Conservation (phyloP, 2,797 vertebrate species). For the Erpetoichthys calabaricus region DNA sequence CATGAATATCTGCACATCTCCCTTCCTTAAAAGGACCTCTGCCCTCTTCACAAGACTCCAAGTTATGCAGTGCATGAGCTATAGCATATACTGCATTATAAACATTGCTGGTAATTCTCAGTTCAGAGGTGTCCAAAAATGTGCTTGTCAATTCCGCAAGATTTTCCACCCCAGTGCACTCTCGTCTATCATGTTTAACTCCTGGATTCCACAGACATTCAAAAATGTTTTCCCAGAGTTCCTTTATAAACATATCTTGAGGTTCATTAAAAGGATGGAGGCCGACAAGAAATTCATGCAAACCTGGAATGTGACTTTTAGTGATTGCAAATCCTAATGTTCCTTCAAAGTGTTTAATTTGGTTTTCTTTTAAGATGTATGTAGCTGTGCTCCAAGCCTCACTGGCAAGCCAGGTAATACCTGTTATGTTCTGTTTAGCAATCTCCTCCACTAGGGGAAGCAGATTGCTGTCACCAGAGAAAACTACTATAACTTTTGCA, state of each 20-base stretch:
- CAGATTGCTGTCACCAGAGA: conserved; percentile 7
- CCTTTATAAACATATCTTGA: not conserved
- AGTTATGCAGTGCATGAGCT: not conserved
- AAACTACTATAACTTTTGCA: conserved; percentile 8
- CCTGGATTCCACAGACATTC: conserved; percentile 2
- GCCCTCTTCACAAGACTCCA: too few species aligned
- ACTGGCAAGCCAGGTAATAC: conserved; percentile 9
- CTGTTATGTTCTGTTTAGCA: conserved; percentile 4
- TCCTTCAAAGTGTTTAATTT: conserved; percentile 5
- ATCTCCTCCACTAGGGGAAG: conserved; percentile 6
- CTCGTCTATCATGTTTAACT: not conserved
- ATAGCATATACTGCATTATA: too few species aligned
- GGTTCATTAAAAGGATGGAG: not conserved
- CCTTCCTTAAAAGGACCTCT: too few species aligned
- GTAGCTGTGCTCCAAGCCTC: conserved; percentile 10
- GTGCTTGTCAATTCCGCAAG: conserved; percentile 2
- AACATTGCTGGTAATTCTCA: not conserved
- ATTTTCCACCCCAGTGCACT: conserved; percentile 3
- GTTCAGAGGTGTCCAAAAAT: conserved; percentile 1
- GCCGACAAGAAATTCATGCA: not conserved
- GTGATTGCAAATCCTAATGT: conserved; percentile 11
- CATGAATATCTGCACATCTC: too few species aligned
- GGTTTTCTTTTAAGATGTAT: conserved; percentile 6
- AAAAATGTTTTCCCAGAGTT: conserved; percentile 5
- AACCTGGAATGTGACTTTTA: conserved; percentile 4